Evolutionary conservation across 2,888 invertebrate genomes (phyloP).

Genomic region (Amphipoea lucens): DNA sequence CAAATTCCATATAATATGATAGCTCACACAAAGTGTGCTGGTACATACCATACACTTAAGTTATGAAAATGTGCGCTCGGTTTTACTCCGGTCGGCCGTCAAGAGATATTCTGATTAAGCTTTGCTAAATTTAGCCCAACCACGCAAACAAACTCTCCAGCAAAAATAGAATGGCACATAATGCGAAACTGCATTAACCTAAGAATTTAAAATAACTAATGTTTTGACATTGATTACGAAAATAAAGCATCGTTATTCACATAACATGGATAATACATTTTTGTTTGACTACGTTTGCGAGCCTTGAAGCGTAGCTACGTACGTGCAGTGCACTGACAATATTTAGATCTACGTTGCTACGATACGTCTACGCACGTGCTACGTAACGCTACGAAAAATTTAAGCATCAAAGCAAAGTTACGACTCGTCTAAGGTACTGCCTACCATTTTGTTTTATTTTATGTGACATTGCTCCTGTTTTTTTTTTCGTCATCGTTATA

Average conservation of each 20-base stretch:
- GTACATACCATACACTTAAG: conserved; percentile 52
- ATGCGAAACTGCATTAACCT: conserved; percentile 74
- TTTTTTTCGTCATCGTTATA: not conserved
- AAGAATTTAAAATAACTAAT: conserved; percentile 57
- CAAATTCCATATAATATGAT: conserved; percentile 16
- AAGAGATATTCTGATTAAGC: conserved; percentile 83
- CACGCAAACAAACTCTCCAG: conserved; percentile 84
- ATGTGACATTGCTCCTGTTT: not conserved
- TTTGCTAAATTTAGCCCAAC: conserved; percentile 81
- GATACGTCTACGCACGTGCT: conserved; percentile 69
- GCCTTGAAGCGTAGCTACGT: conserved; percentile 34
- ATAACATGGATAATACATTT: conserved; percentile 34
- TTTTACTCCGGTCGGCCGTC: conserved; percentile 73
- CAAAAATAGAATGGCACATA: conserved; percentile 82
- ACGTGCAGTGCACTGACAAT: conserved; percentile 18
- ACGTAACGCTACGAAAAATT: conserved; percentile 69
- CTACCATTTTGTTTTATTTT: not conserved
- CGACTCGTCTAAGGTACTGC: not conserved
- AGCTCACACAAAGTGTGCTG: conserved; percentile 12
- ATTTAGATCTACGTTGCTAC: conserved; percentile 65
- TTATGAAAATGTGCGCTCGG: conserved; percentile 71
- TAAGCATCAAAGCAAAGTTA: conserved; percentile 18
- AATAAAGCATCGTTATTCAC: conserved; percentile 52
- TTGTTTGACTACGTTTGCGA: conserved; percentile 32
- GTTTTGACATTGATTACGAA: conserved; percentile 61